These are phyloP conservation scores for Xylocopa sonorina DNA, from an alignment of 1,140 invertebrate species.

Conservation along the genomic window DNA sequence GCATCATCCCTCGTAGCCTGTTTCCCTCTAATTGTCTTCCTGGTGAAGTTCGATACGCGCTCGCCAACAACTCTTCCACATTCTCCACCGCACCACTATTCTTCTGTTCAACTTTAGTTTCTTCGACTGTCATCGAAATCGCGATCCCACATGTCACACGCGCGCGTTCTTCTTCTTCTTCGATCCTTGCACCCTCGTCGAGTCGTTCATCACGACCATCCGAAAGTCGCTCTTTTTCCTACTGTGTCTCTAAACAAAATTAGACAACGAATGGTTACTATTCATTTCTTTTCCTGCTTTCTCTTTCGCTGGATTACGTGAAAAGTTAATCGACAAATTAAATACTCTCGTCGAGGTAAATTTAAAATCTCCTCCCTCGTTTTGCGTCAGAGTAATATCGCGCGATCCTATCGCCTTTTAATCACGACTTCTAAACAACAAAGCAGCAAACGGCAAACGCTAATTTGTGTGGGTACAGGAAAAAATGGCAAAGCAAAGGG, in stretches of 20 bases:
- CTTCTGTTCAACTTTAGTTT: neutral
- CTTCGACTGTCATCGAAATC: conserved; percentile 20
- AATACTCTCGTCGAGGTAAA: neutral
- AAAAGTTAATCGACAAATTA: neutral
- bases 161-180: conserved; percentile 1
- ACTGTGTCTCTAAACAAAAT: neutral
- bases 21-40: conserved; percentile 8
- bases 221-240: neutral
- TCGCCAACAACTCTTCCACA: neutral
- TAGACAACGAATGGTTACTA: neutral
- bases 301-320: no score
- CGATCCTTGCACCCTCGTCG: neutral
- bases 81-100: neutral
- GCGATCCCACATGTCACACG: conserved; percentile 21
- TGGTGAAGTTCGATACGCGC: neutral
- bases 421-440: no score
- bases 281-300: neutral
- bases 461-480: no score
- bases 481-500: no score
- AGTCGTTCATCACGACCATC: neutral
- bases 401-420: no score
- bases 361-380: neutral
- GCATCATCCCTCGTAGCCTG: conserved; percentile 15
- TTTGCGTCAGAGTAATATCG: no score
- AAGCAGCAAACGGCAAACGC: no score